Base-by-base conservation (phyloP, 92 coral and sea anemone genomes). In the Muricea muricata region DNA sequence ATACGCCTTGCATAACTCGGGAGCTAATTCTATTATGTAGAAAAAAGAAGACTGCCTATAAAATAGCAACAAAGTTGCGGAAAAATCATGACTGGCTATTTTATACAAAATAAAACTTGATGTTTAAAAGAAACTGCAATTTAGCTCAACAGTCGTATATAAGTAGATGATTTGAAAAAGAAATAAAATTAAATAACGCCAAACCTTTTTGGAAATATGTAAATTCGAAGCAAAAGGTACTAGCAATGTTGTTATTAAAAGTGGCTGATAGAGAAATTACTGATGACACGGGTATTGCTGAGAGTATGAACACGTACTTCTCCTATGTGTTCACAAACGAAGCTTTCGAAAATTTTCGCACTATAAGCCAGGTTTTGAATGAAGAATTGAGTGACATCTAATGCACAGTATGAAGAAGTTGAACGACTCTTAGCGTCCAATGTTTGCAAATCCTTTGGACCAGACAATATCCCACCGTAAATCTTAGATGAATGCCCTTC, bases 1-100 rank as follows among this genome's bases (percentile, higher is more conserved):
- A 68, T 50, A 72, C 83, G 23, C 93, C 89, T 65, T 90, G 91
- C 91, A 91, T 91, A 17, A 55, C 89, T 5, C 67, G 81, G 76
- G 86, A 77, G 11, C 80, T 82, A 30, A 71, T 82, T 39, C 24
- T 14, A 70, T 57, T 90, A 7, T 86, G 90, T 63, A 71, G 83
- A 46, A 83, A 90, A 70, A 87, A 83, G 21, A 73, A 84, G 63
- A 58, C 75, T 68, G 31, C 57, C 8, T 87, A 78, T 54, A 82
- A 69, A 42, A 86, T 69, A 72, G 86, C 90, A 2, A 82, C 81
- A 81, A 84, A n/a, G 58, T 24, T 45, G 7, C n/a, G 42, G 14
- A 46, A 65, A 65, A 24, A 0, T 45, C 1, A 29, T 0, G 45
- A 72, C n/a, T 31, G 73, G 33, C 29, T 34, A 40, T 14, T 26